Evolutionary conservation across 2,888 invertebrate species (phyloP), one percentile per base, ranked within the genome.

Genomic region (Trilocha varians): DNA sequence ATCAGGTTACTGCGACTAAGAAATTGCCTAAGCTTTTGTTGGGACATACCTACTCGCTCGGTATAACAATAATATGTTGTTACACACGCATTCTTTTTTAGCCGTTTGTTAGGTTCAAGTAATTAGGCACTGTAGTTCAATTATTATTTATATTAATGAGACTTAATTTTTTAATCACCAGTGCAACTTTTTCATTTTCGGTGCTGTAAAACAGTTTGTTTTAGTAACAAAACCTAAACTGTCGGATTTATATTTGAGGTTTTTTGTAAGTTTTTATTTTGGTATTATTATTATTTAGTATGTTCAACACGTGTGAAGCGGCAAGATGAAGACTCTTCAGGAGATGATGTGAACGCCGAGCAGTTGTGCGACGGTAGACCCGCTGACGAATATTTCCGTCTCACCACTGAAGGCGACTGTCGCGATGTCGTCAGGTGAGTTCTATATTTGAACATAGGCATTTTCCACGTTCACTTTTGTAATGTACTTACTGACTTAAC

Each of bases 371-470:
- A 93, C 53, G 93, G 94, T 64, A 89, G 96, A 59, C 94, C 96
- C 3, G 94, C 93, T 13, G 96, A 96, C 66, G 96, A 97, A 79
- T 97, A 96, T 86, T 97, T 97, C 88, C 90, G 97, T 53, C 87
- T 96, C 57, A 88, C 90, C 53, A 89, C 91, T 40, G 94, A 94
- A 16, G 92, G 93, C 50, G 96, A 97, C 80, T 97, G 97, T 80
- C 90, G 96, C 60, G 96, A 96, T 77, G 97, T 97, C 56, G 96
- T 96, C 67, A 95, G 96, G 94, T 96, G 88, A 87, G 75, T 52
- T 46, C 42, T 46, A 40, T 48, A 49, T 48, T 46, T 25, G 25
- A 25, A 25, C 11, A 25, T 25, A 25, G 25, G 4, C 11, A 25
- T 11, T 11, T 25, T 25, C 25, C 25, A 25, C 25, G 25, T 25